Conservation (phyloP, 2,797 vertebrate species). For the Kryptolebias ocellatus region DNA sequence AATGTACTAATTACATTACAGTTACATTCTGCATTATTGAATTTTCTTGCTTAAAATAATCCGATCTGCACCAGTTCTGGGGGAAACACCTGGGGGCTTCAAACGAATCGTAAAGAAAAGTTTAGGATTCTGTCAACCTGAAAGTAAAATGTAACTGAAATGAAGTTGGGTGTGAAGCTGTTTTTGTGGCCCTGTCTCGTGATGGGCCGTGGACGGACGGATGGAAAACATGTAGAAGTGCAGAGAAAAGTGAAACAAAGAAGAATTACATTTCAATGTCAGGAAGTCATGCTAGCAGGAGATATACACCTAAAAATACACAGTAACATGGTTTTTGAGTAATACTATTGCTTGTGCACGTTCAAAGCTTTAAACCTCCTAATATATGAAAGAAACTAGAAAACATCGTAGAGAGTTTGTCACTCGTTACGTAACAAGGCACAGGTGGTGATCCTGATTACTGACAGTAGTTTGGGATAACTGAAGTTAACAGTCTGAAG, state of each 20-base stretch:
- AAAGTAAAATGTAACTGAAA: too few relatives aligned
- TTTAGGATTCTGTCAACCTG: too few relatives aligned
- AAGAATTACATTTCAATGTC: constrained; percentile 33
- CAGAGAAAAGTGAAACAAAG: constrained; percentile 9
- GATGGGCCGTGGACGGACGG: neutral
- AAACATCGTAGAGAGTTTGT: constrained; percentile 44
- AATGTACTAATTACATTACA: too few relatives aligned
- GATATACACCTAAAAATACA: constrained; percentile 43
- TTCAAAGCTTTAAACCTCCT: constrained; percentile 62
- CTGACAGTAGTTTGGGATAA: constrained; percentile 63
- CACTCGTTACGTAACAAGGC: constrained; percentile 75
- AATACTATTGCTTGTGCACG: constrained; percentile 71
- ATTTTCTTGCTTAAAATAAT: too few relatives aligned
- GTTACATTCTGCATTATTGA: too few relatives aligned
- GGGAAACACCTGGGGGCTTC: too few relatives aligned
- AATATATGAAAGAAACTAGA: constrained; percentile 35
- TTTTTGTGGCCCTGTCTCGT: too few relatives aligned
- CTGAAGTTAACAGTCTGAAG: constrained; percentile 41
- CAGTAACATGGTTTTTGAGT: constrained; percentile 51
- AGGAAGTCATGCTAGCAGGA: constrained; percentile 53
- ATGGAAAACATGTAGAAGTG: constrained; percentile 25
- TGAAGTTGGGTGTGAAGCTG: too few relatives aligned
- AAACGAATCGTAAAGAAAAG: too few relatives aligned
- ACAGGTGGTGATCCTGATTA: constrained; percentile 79
- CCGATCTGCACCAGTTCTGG: too few relatives aligned